Percentiles rank a stretch among this genome's conserved stretches.
Conservation (phyloP, 2,113 vertebrate species). For the Atlantisia rogersi region DNA sequence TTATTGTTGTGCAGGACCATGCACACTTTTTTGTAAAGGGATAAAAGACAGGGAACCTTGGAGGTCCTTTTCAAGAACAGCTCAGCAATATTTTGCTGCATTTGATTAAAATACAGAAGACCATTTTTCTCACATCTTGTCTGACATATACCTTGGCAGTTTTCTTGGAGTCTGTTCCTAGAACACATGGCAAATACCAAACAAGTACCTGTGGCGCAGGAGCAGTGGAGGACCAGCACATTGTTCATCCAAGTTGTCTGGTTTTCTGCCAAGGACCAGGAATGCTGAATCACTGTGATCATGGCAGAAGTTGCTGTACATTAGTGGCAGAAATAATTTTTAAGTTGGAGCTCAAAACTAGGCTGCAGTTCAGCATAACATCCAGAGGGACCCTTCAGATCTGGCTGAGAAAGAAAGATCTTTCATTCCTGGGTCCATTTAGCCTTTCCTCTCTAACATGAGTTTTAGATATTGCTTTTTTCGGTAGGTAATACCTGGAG, state of each 20-base stretch:
- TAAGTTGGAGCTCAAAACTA: background rate
- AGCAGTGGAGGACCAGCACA: background rate
- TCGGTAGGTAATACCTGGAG: background rate
- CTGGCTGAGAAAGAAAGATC: background rate
- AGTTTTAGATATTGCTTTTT: background rate
- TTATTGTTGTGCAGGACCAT: background rate
- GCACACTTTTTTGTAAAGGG: background rate
- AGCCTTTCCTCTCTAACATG: background rate
- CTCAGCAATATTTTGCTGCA: background rate
- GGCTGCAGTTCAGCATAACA: background rate
- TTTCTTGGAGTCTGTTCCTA: background rate
- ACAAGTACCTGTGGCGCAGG: background rate
- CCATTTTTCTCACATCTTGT: background rate
- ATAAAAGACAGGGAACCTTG: background rate
- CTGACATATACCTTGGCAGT: background rate
- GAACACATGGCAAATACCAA: background rate
- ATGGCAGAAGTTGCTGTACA: background rate
- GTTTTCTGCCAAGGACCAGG: background rate
- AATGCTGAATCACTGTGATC: background rate
- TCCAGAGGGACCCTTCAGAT: background rate
- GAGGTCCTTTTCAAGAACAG: background rate
- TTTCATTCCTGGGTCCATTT: background rate
- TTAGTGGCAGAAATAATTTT: background rate
- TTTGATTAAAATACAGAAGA: background rate
- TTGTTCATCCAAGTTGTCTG: background rate